phyloP scores from a whole-genome alignment of 2,888 invertebrate species.

The Dryobota labecula region DNA sequence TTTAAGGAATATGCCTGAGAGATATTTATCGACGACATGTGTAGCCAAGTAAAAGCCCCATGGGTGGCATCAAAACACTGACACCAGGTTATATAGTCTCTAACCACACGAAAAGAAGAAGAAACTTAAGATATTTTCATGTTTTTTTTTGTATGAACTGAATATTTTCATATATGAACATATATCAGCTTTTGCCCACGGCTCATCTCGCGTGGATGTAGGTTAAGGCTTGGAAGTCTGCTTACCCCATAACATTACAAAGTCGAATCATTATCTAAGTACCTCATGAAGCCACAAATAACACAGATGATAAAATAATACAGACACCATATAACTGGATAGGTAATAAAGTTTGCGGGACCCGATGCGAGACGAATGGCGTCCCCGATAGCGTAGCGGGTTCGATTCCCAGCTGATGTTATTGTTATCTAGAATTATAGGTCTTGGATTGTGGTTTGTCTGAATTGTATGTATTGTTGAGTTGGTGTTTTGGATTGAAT shows the following conservation, averaged over 20 bases:
- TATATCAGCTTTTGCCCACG: too few species aligned
- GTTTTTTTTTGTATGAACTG: too few species aligned
- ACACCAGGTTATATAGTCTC: too few species aligned
- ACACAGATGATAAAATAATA: conserved; percentile 61
- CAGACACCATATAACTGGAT: conserved; percentile 57
- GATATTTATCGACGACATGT: too few species aligned
- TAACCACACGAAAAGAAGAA: too few species aligned
- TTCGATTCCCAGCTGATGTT: conserved; percentile 54
- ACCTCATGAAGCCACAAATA: conserved; percentile 30
- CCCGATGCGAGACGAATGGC: conserved; percentile 54
- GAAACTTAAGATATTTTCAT: too few species aligned
- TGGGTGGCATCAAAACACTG: too few species aligned
- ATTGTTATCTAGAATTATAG: conserved; percentile 58
- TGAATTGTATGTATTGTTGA: conserved; percentile 16
- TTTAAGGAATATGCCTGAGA: too few species aligned
- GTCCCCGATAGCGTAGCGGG: conserved; percentile 58
- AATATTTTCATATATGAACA: too few species aligned
- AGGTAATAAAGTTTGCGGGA: conserved; percentile 63
- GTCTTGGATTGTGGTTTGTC: conserved; percentile 39
- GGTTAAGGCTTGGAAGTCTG: not conserved
- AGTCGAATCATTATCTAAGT: conserved; percentile 2
- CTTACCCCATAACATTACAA: conserved; percentile 5
- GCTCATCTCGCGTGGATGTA: too few species aligned
- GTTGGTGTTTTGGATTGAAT: not conserved
- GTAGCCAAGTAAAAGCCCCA: too few species aligned